These are phyloP conservation scores for Tuberolachnus salignus DNA, from an alignment of 2,888 invertebrate genomes.

Conservation along the genomic window DNA sequence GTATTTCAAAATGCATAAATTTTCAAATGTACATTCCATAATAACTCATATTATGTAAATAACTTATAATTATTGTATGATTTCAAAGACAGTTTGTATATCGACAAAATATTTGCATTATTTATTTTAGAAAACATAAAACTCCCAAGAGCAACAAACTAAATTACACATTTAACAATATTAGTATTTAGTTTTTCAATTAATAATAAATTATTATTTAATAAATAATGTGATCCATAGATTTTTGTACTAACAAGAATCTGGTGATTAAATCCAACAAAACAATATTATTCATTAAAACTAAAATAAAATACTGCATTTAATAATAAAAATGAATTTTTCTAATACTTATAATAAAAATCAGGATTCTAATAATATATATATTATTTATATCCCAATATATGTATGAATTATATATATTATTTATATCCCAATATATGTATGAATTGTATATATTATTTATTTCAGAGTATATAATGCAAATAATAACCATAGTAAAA, in stretches of 20 bases:
- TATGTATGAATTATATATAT: not conserved
- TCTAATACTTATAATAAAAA: slow-evolving; percentile 21
- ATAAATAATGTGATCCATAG: slow-evolving; percentile 4
- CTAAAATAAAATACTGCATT: slow-evolving; percentile 46
- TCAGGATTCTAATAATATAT: slow-evolving; percentile 17
- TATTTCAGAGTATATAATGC: slow-evolving; percentile 5
- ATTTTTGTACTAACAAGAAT: not conserved
- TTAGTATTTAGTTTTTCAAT: not conserved
- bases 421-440: no score
- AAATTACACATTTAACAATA: slow-evolving; percentile 9
- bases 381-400: slow-evolving; percentile 5
- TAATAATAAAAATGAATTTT: slow-evolving; percentile 6
- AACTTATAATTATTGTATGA: not conserved
- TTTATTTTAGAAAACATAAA: slow-evolving; percentile 27
- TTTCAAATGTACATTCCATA: not conserved
- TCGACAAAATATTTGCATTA: not conserved
- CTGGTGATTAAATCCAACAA: not conserved
- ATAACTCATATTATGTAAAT: not conserved
- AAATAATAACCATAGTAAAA: slow-evolving; percentile 2
- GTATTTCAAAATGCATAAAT: not conserved
- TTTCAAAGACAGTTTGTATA: not conserved
- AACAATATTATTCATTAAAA: slow-evolving; percentile 13
- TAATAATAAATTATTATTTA: not conserved
- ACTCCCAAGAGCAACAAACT: slow-evolving; percentile 8
- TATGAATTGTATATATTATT: not conserved